Conservation (phyloP, 2,888 invertebrate species). For the Spodoptera exigua region DNA sequence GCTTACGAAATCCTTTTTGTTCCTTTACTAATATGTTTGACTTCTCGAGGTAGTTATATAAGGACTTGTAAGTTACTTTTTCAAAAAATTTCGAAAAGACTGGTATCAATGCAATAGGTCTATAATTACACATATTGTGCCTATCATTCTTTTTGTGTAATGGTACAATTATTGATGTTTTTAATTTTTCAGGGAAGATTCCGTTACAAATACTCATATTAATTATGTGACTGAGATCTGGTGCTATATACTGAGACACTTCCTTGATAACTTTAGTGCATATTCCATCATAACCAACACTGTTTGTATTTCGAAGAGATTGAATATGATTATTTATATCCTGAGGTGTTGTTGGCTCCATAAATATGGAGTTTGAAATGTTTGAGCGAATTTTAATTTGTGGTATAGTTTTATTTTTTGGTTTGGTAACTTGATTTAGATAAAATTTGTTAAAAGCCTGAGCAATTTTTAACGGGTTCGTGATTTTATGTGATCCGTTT, state of each 20-base stretch:
- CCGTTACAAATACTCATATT: slow-evolving; percentile 1
- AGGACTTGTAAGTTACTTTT: not conserved
- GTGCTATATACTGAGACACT: slow-evolving; percentile 3
- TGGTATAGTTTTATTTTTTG: too few species aligned
- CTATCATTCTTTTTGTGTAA: too few species aligned
- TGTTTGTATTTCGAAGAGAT: too few species aligned
- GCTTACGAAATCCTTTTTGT: slow-evolving; percentile 4
- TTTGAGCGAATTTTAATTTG: too few species aligned
- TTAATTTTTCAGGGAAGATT: slow-evolving; percentile 6
- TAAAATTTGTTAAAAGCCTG: too few species aligned
- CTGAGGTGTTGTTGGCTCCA: too few species aligned
- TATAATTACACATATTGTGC: not conserved
- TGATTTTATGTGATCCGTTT: not conserved
- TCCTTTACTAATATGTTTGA: slow-evolving; percentile 1
- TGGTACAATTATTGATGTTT: slow-evolving; percentile 2
- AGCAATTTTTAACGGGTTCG: not conserved
- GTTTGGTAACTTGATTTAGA: not conserved
- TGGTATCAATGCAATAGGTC: too few species aligned
- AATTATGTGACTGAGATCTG: not conserved
- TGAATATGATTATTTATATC: too few species aligned
- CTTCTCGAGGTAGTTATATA: not conserved
- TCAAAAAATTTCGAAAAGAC: slow-evolving; percentile 3
- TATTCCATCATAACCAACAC: too few species aligned
- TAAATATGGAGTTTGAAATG: too few species aligned
- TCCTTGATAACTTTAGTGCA: slow-evolving; percentile 1